Percentiles rank a stretch among this genome's conserved stretches.
Conservation (phyloP, 1,140 invertebrate species). For the Phymastichus coffea region DNA sequence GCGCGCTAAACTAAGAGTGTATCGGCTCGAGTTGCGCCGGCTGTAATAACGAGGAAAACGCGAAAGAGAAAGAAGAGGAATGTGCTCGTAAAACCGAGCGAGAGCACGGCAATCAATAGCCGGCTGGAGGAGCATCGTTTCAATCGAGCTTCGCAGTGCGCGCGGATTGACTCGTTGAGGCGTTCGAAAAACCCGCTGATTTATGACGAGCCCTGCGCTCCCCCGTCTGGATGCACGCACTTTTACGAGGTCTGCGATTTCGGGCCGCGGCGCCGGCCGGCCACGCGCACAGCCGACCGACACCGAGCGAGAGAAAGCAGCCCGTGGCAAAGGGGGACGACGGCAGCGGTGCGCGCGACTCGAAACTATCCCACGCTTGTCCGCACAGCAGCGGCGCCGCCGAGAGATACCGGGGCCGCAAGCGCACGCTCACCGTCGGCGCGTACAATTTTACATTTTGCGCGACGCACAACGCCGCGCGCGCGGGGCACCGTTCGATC, state of each 20-base stretch:
- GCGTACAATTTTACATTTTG: too few species aligned
- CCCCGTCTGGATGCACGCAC: neutral
- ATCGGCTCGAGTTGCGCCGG: neutral
- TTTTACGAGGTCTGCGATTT: slow-evolving; percentile 8
- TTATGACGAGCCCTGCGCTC: neutral
- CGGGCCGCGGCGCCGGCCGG: neutral
- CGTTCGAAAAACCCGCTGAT: slow-evolving; percentile 14
- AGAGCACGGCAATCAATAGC: neutral
- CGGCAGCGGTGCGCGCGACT: too few species aligned
- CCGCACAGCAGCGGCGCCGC: too few species aligned
- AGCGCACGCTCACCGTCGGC: neutral
- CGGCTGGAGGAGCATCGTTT: neutral
- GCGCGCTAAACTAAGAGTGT: neutral
- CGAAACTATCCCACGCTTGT: slow-evolving; percentile 10
- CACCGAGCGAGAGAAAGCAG: too few species aligned
- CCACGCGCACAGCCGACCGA: neutral
- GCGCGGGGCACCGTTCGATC: too few species aligned
- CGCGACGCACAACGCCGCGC: too few species aligned
- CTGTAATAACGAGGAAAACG: neutral
- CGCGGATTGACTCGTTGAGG: slow-evolving; percentile 15
- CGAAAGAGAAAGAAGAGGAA: neutral
- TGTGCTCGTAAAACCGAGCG: neutral
- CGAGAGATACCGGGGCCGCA: too few species aligned
- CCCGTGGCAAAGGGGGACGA: neutral
- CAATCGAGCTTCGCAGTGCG: neutral